phyloP scores from a whole-genome alignment of 35 echinoderm and acorn worm genomes.

The Heliocidaris erythrogramma region DNA sequence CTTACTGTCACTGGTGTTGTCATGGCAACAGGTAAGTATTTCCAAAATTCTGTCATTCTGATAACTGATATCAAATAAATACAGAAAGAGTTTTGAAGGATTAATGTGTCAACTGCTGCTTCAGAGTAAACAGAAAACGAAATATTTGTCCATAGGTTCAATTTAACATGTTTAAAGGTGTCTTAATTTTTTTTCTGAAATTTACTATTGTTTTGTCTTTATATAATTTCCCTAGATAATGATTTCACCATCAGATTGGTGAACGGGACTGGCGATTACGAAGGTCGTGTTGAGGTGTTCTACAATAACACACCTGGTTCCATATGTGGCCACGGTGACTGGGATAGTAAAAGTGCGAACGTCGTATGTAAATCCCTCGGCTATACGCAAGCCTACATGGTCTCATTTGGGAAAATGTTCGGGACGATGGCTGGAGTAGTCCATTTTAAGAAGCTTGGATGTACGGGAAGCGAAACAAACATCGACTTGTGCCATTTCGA shows the following conservation, averaged over 20 bases:
- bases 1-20: not conserved
- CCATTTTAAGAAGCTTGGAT: not conserved
- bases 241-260: not conserved
- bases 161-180: no score
- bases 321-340: not conserved
- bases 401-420: not conserved
- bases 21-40: not conserved
- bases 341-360: not conserved
- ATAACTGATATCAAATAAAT: no score
- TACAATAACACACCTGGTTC: not conserved
- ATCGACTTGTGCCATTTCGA: not conserved
- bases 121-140: no score
- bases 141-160: no score
- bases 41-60: not conserved
- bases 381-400: not conserved
- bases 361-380: conserved; percentile 3
- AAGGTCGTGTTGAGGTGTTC: not conserved
- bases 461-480: not conserved
- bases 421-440: not conserved
- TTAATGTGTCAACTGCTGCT: no score
- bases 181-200: not conserved
- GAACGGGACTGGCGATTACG: not conserved
- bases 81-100: no score
- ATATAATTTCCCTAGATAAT: not conserved
- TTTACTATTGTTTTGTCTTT: not conserved